Evolutionary conservation across 2,888 invertebrate genomes (phyloP).

Genomic region (Beris chalybata): DNA sequence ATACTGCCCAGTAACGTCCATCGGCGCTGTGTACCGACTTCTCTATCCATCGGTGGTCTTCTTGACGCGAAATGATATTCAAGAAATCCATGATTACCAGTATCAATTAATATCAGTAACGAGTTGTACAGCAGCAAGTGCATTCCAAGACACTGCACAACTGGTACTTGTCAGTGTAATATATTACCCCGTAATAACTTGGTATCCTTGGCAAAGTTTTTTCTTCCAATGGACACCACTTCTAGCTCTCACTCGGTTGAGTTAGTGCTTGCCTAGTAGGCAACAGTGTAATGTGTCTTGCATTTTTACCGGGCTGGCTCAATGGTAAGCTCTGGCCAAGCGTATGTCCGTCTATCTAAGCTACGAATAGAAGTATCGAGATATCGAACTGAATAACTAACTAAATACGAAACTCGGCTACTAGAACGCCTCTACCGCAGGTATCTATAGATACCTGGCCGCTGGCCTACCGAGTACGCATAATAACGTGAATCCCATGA

Average conservation of each 20-base stretch:
- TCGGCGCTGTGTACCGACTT: neutral
- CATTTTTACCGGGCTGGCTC: too few relatives aligned
- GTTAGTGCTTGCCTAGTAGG: too few relatives aligned
- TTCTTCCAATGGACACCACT: too few relatives aligned
- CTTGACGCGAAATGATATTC: constrained; percentile 2
- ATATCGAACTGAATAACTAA: constrained; percentile 1
- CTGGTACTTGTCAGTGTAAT: constrained; percentile 35
- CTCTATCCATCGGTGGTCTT: constrained; percentile 19
- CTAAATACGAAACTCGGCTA: constrained; percentile 21
- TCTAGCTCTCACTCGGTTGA: too few relatives aligned
- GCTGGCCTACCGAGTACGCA: neutral
- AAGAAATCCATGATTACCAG: constrained; percentile 21
- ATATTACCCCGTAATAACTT: constrained; percentile 35
- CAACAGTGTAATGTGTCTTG: too few relatives aligned
- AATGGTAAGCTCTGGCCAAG: too few relatives aligned
- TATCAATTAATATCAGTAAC: constrained; percentile 33
- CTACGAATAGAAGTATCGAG: neutral
- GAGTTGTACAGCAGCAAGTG: constrained; percentile 33
- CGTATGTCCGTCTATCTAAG: too few relatives aligned
- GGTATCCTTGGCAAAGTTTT: constrained; percentile 39
- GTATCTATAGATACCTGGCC: neutral
- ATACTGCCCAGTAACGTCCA: constrained; percentile 22
- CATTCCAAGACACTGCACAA: constrained; percentile 33
- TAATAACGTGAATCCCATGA: constrained; percentile 13
- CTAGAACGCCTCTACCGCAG: constrained; percentile 3